Conservation (phyloP, 2,113 vertebrate genomes). For the Albula goreensis region DNA sequence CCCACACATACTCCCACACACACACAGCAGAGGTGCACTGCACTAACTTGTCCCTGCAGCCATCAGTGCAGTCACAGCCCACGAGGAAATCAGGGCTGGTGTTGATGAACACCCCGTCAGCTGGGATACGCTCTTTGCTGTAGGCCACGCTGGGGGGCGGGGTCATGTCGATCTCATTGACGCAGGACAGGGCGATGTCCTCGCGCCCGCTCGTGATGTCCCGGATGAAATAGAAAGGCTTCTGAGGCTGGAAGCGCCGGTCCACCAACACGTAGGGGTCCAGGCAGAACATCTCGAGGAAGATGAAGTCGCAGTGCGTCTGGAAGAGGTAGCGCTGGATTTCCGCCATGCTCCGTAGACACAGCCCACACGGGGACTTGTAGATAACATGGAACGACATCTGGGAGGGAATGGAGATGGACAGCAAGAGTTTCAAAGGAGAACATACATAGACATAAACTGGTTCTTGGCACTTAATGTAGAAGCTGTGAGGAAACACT, state of each 20-base stretch:
- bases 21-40: background rate
- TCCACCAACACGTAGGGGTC: constrained; percentile 96
- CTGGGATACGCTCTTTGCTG: constrained; percentile 94
- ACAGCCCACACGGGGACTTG: constrained; percentile 90
- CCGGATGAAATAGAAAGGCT: constrained; percentile 88
- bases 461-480: no score
- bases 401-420: constrained; percentile 40
- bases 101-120: constrained; percentile 93
- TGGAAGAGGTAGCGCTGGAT: constrained; percentile 95
- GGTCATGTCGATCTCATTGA: constrained; percentile 92
- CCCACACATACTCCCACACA: background rate
- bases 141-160: constrained; percentile 89
- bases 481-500: no score
- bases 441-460: background rate
- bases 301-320: constrained; percentile 88
- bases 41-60: constrained; percentile 92
- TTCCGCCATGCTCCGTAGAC: constrained; percentile 89
- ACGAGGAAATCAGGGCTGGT: constrained; percentile 89
- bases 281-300: constrained; percentile 97
- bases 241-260: constrained; percentile 89
- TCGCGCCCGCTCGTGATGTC: constrained; percentile 90
- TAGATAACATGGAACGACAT: constrained; percentile 97
- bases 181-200: constrained; percentile 91
- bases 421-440: background rate
- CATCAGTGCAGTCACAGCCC: constrained; percentile 92